Evolutionary conservation across 30 jellyfish, hydroid and myxozoan species (phyloP), one percentile per base, ranked within the genome.

Genomic region (Cassiopea andromeda): DNA sequence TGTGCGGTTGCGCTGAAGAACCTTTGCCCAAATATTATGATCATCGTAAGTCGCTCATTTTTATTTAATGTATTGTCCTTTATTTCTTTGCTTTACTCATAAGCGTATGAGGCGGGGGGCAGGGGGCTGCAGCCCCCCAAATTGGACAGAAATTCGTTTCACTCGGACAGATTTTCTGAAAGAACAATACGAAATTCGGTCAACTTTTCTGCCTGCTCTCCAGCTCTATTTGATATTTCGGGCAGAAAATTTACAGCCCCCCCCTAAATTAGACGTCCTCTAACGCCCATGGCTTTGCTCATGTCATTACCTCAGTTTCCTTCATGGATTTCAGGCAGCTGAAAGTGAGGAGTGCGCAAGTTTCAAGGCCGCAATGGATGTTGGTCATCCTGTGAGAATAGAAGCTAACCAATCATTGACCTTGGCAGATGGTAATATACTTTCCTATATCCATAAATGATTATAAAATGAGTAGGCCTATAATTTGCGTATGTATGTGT

Each of bases 331-430:
- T 1, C 72, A 96, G 99, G 98, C 95, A 18, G 99, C 89, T 1
- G 99, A 96, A 70, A 96, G 99, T 60, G 97, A 88, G 46, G 91
- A 80, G 54, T 96, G 99, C 67, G 97, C 99, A 15, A 96, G 99
- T 74, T 96, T 73, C 90, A 96, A 92, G 88, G 99, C 99, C 48
- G 99, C 99, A 16, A 79, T 92, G 94, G 98, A 92, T 54, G 98
- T 95, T 80, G 99, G 99, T 9, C 87, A 85, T 38, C 99, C 99
- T 16, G 98, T 96, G 77, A 78, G 93, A 82, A 91, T 96, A 44
- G 94, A 83, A 47, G 94, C 97, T 38, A 94, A 96, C 91, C 99
- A 96, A 73, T 91, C 99, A 16, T 46, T 96, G 86, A 96, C 99
- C 2, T 61, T 96, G 58, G 99, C 99, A 13, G 99, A 96, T 81